Conservation (phyloP, 2,888 invertebrate species). For the Parnassius apollo region DNA sequence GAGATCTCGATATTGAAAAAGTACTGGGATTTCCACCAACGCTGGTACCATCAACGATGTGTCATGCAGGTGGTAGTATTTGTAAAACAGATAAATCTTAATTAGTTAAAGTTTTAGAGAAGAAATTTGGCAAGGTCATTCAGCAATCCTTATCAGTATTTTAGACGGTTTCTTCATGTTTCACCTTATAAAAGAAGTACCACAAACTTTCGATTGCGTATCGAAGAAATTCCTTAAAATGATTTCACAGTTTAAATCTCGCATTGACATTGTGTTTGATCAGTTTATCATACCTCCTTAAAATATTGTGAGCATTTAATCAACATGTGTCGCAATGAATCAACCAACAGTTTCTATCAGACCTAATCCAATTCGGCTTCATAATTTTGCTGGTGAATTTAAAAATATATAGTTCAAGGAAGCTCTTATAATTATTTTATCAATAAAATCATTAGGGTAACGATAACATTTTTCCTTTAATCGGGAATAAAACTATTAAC, state of each 20-base stretch:
- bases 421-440: too few species aligned
- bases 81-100: not conserved
- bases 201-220: not conserved
- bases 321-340: not conserved
- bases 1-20: too few species aligned
- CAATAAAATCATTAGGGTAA: too few species aligned
- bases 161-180: not conserved
- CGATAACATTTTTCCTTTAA: too few species aligned
- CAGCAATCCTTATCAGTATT: not conserved
- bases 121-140: not conserved
- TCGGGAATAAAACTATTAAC: too few species aligned
- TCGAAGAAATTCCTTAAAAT: not conserved
- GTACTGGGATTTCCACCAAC: too few species aligned
- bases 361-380: not conserved
- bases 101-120: not conserved
- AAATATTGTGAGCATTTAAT: not conserved
- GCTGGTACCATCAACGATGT: too few species aligned
- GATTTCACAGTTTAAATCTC: not conserved
- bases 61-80: not conserved
- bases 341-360: not conserved
- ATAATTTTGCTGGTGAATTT: too few species aligned
- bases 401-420: too few species aligned
- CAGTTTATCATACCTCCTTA: not conserved
- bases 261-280: not conserved
- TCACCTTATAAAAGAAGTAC: not conserved